Evolutionary conservation across 2,888 invertebrate species (phyloP), one percentile per base, ranked within the genome.

Genomic region (Caenorhabditis afra): DNA sequence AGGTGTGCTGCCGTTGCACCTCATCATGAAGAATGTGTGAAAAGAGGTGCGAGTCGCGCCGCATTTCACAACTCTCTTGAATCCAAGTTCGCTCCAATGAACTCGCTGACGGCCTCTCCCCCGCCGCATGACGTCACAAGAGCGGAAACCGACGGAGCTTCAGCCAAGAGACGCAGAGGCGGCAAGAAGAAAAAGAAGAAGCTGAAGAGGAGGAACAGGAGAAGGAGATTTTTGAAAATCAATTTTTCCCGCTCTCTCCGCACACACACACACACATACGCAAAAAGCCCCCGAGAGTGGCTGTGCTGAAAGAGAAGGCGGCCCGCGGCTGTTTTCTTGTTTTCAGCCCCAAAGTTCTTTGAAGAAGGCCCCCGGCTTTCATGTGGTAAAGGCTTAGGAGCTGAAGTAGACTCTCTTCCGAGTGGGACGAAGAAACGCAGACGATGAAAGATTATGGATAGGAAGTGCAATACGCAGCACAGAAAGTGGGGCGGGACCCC

Each of bases 11-110:
- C 29, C 3, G 29, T 7, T 29, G 29, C 4, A 18, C 37, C 18
- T 50, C 1, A 39, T 59, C 41, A 52, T 52, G 52, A 49, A 53
- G 39, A 52, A 53, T 23, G 39, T 53, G 52, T 61, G 52, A 61
- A 45, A 29, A 59, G 12, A 22, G 37, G 37, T 52, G 50, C 22
- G 11, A 35, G 20, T 7, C 39, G 12, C 39, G 12, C 35, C 37
- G 16, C 61, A 53, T 53, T 53, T 61, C 61, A 70, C 70, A 61
- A 59, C 58, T 68, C 44, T 45, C n/a, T 29, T 29, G 53, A 71
- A 57, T 71, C 16, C 41, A 71, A 71, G 57, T 71, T 62, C 71
- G 71, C 71, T 71, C 62, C 71, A 64, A 35, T 71, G 71, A 71
- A 71, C 47, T 45, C 49, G 44, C 8, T 18, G 16, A 12, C 7